Evolutionary conservation across 2,113 vertebrate genomes (phyloP).

Genomic region (Oreochromis niloticus): DNA sequence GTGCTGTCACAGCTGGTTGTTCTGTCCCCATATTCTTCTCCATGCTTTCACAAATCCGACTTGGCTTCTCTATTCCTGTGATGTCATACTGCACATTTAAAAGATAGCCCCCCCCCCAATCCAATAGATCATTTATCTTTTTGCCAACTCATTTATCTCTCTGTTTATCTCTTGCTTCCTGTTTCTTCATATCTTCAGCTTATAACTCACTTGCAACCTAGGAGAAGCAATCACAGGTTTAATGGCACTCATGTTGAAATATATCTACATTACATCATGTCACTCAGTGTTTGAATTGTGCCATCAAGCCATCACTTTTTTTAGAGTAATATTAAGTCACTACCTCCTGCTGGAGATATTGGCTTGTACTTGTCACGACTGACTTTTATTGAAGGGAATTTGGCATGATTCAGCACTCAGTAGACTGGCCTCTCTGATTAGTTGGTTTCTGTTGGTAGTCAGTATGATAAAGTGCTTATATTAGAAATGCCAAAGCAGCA

Average conservation of each 20-base stretch:
- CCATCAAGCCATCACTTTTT: not conserved
- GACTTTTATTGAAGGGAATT: not conserved
- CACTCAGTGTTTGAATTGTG: not conserved
- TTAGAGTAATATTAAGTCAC: not conserved
- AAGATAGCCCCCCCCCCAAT: not conserved
- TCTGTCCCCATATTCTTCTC: not conserved
- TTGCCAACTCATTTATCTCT: not conserved
- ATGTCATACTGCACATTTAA: not conserved
- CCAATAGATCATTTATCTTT: not conserved
- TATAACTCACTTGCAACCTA: not conserved
- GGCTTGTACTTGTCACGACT: not conserved
- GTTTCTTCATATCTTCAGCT: not conserved
- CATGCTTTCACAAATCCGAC: not conserved
- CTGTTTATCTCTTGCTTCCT: not conserved
- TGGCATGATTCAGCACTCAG: not conserved
- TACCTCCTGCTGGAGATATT: not conserved
- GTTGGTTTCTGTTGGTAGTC: constrained; percentile 3
- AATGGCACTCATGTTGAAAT: not conserved
- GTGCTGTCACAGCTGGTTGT: not conserved
- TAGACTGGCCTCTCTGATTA: not conserved
- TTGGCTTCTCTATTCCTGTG: not conserved
- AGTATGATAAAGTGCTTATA: constrained; percentile 18
- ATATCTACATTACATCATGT: not conserved
- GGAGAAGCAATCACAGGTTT: not conserved
- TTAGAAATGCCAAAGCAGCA: not conserved